These are phyloP conservation scores for Eristalis tenax DNA, from an alignment of 2,888 invertebrate species.

Conservation along the genomic window DNA sequence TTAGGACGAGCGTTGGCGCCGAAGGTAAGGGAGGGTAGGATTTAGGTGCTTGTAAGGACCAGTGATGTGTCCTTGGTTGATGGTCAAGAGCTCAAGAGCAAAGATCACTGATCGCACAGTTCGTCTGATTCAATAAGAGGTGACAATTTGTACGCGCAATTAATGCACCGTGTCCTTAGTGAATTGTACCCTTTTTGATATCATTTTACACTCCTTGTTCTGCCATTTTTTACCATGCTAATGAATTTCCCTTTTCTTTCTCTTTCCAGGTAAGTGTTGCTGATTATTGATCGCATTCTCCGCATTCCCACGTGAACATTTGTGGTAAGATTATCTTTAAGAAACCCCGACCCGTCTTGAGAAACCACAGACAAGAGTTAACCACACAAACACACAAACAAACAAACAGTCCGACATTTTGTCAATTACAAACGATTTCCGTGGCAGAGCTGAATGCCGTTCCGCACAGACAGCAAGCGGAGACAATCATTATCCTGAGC, in stretches of 20 bases:
- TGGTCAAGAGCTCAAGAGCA: too few species aligned
- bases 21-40: too few species aligned
- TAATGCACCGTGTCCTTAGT: too few species aligned
- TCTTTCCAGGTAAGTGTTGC: constrained; percentile 61
- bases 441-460: background rate
- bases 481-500: constrained; percentile 21
- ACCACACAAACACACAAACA: constrained; percentile 1
- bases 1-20: too few species aligned
- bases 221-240: background rate
- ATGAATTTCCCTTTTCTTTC: constrained; percentile 7
- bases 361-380: background rate
- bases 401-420: background rate
- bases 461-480: background rate
- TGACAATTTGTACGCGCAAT: background rate
- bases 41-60: too few species aligned
- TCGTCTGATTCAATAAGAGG: too few species aligned
- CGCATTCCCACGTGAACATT: background rate
- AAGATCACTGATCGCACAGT: too few species aligned
- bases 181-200: too few species aligned
- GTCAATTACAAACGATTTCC: constrained; percentile 27
- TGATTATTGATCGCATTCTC: background rate
- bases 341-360: background rate
- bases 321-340: constrained; percentile 45
- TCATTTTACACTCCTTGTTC: background rate
- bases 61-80: too few species aligned